A percentile compares a stretch with the other conserved stretches of the same genome.
Evolutionary conservation across 2,797 vertebrate species (phyloP).

Genomic region (Peromyscus aztecus): DNA sequence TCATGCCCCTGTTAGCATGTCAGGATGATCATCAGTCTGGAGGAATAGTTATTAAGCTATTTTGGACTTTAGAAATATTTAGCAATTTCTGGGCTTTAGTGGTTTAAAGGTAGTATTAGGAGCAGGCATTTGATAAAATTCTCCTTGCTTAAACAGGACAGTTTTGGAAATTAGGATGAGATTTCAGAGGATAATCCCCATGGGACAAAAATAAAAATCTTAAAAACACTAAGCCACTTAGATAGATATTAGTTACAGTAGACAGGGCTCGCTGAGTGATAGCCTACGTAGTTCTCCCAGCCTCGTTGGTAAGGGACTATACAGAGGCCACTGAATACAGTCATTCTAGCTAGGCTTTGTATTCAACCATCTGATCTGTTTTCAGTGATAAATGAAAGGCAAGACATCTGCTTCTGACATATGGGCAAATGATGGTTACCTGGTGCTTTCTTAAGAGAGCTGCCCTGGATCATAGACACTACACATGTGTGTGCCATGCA

Average conservation of each 20-base stretch:
- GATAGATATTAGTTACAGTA: background rate
- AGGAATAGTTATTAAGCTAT: slow-evolving; percentile 28
- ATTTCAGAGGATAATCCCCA: slow-evolving; percentile 53
- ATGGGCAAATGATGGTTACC: background rate
- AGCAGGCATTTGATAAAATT: slow-evolving; percentile 51
- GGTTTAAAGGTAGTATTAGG: slow-evolving; percentile 39
- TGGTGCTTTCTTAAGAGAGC: background rate
- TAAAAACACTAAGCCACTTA: background rate
- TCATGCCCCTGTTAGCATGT: background rate
- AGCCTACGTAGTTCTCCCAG: background rate
- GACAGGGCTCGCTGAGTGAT: background rate
- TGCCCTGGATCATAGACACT: background rate
- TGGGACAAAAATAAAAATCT: background rate
- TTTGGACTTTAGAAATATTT: slow-evolving; percentile 45
- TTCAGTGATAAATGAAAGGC: background rate
- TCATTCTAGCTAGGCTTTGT: background rate
- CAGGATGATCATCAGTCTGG: background rate
- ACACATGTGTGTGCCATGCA: background rate
- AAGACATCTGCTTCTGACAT: slow-evolving; percentile 1
- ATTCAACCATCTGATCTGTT: background rate
- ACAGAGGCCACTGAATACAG: background rate
- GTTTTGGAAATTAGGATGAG: slow-evolving; percentile 37
- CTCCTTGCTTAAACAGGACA: background rate
- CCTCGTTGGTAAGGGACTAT: background rate
- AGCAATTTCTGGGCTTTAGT: background rate